Conservation (phyloP, 2,888 invertebrate genomes). For the Chymomyza fuscimana region DNA sequence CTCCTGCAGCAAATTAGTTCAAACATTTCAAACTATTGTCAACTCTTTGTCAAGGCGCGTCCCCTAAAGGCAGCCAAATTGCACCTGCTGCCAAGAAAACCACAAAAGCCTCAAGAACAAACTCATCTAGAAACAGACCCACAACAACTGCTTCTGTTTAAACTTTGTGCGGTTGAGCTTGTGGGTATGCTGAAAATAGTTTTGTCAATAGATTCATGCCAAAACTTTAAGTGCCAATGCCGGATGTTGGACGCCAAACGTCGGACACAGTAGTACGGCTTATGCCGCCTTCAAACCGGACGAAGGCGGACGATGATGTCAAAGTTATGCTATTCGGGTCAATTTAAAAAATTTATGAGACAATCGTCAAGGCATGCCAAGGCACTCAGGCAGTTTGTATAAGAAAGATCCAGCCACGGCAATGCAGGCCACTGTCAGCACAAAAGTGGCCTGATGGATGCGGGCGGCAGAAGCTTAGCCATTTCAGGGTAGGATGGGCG, state of each 20-base stretch:
- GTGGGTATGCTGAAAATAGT: conserved; percentile 22
- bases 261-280: not conserved
- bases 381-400: conserved; percentile 16
- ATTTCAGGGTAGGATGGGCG: not conserved
- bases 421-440: conserved; percentile 50
- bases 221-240: not conserved
- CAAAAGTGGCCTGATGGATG: not conserved
- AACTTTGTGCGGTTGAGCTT: not conserved
- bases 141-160: not conserved
- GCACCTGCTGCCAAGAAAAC: conserved; percentile 2
- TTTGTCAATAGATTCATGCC: conserved; percentile 32
- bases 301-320: conserved; percentile 53
- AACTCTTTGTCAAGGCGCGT: not conserved
- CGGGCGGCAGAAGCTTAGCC: not conserved
- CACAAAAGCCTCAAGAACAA: not conserved
- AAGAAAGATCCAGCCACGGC: conserved; percentile 3
- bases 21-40: too few species aligned
- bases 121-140: not conserved
- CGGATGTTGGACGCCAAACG: not conserved
- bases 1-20: not conserved
- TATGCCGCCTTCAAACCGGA: conserved; percentile 3
- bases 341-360: conserved; percentile 59
- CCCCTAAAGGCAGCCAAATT: not conserved
- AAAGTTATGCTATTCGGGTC: conserved; percentile 67
- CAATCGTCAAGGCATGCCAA: conserved; percentile 55